Percentiles rank a stretch among this genome's conserved stretches.
Evolutionary conservation across 2,113 vertebrate genomes (phyloP).

Genomic region (Osmerus eperlanus): DNA sequence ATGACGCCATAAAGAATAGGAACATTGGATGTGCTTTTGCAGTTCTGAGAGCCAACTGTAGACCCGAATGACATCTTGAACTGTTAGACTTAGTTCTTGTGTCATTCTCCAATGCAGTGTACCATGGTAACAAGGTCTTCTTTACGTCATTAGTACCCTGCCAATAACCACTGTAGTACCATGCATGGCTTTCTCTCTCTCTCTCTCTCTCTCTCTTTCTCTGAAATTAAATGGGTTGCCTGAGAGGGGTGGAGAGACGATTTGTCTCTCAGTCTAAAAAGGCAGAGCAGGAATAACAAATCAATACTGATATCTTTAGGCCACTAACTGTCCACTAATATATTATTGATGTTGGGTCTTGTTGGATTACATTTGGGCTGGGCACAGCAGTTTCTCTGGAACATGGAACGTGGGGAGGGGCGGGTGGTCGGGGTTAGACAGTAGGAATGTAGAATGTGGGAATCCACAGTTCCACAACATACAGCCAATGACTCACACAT

Average conservation of each 20-base stretch:
- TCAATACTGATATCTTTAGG: slow-evolving; percentile 74
- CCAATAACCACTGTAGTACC: neutral
- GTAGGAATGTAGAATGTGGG: slow-evolving; percentile 36
- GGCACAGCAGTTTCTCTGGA: slow-evolving; percentile 60
- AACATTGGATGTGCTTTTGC: too few species aligned
- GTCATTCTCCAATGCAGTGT: neutral
- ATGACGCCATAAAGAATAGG: neutral
- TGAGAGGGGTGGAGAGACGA: slow-evolving; percentile 47
- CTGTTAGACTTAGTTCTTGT: too few species aligned
- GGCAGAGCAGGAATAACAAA: slow-evolving; percentile 58
- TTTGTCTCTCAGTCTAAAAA: slow-evolving; percentile 64
- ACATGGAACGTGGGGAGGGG: slow-evolving; percentile 28
- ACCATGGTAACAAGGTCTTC: neutral
- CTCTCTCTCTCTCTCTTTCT: slow-evolving; percentile 31
- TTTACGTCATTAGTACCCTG: too few species aligned
- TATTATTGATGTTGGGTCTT: slow-evolving; percentile 70
- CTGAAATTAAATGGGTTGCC: slow-evolving; percentile 62
- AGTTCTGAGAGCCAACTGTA: too few species aligned
- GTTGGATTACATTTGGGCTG: slow-evolving; percentile 63
- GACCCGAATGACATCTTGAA: too few species aligned
- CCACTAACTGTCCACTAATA: slow-evolving; percentile 64
- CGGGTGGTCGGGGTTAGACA: slow-evolving; percentile 4
- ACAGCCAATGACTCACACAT: neutral
- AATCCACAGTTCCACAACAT: slow-evolving; percentile 25
- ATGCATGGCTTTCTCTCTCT: neutral